Conservation (phyloP, 2,797 vertebrate species). For the Pseudochirops corinnae region DNA sequence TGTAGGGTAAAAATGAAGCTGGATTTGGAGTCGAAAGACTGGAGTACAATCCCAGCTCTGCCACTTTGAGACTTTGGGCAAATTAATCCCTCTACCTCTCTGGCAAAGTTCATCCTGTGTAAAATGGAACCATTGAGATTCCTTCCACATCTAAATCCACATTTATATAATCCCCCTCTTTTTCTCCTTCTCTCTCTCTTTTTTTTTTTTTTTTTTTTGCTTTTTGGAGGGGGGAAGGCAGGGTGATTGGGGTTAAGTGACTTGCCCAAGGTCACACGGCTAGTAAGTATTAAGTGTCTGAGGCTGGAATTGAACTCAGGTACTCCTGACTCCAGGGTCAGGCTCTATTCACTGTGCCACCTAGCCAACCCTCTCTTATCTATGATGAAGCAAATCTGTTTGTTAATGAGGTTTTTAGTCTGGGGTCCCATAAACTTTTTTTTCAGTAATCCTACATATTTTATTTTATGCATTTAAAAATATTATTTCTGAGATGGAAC, state of each 20-base stretch:
- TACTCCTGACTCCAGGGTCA: no score
- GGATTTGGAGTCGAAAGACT: background rate
- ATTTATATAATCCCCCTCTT: background rate
- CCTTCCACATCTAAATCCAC: background rate
- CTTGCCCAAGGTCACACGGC: no score
- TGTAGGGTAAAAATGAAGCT: background rate
- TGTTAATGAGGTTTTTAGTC: background rate
- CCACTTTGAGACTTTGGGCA: background rate
- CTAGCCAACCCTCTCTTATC: background rate
- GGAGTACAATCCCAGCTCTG: background rate
- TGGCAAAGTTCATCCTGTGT: background rate
- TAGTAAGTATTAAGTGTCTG: no score
- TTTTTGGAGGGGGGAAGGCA: no score
- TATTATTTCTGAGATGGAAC: background rate
- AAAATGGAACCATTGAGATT: background rate
- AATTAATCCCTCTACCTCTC: background rate
- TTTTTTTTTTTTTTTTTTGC: background rate
- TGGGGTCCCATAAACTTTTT: background rate
- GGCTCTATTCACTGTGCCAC: no score
- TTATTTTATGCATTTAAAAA: background rate
- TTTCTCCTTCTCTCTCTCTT: background rate
- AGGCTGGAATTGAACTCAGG: no score
- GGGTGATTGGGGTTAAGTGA: no score
- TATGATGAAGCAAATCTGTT: background rate
- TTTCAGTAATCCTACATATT: background rate